Evolutionary conservation across 2,113 vertebrate species (phyloP).

Genomic region (Larimichthys polyactis): DNA sequence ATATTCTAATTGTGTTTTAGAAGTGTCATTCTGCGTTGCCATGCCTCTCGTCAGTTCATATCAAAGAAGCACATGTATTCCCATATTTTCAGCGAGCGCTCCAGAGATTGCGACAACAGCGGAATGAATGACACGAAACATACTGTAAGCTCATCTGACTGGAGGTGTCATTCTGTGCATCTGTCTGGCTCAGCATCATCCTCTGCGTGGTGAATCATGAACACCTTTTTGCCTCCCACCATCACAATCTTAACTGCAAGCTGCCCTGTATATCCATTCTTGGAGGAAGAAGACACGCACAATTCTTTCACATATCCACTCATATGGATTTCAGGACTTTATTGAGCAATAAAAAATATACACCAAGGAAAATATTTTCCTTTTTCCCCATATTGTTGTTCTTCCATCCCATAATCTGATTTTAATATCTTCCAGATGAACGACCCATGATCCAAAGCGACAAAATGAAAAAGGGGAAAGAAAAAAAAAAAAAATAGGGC

Average conservation of each 20-base stretch:
- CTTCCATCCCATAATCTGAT: slow-evolving; percentile 83
- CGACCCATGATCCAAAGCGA: slow-evolving; percentile 87
- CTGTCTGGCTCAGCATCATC: slow-evolving; percentile 24
- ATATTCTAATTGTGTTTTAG: background rate
- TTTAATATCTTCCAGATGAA: slow-evolving; percentile 82
- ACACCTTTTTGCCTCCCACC: slow-evolving; percentile 48
- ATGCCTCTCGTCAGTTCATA: background rate
- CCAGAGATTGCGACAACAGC: slow-evolving; percentile 10
- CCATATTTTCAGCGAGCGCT: background rate
- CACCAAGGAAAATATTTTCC: slow-evolving; percentile 93
- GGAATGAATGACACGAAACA: slow-evolving; percentile 17
- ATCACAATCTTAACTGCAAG: slow-evolving; percentile 9
- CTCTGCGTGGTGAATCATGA: slow-evolving; percentile 41
- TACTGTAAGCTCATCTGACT: slow-evolving; percentile 2
- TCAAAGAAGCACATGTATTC: background rate
- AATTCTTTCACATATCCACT: slow-evolving; percentile 86
- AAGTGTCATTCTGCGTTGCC: background rate
- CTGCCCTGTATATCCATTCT: slow-evolving; percentile 15
- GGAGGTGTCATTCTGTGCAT: slow-evolving; percentile 27
- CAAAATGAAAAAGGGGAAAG: slow-evolving; percentile 55
- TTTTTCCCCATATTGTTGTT: slow-evolving; percentile 80
- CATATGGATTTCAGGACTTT: slow-evolving; percentile 91
- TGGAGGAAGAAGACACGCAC: slow-evolving; percentile 71
- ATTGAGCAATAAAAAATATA: slow-evolving; percentile 98
- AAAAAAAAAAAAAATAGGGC: slow-evolving; percentile 75